Base-by-base conservation (phyloP, 2,888 invertebrate genomes). In the Drosophila formosana region DNA sequence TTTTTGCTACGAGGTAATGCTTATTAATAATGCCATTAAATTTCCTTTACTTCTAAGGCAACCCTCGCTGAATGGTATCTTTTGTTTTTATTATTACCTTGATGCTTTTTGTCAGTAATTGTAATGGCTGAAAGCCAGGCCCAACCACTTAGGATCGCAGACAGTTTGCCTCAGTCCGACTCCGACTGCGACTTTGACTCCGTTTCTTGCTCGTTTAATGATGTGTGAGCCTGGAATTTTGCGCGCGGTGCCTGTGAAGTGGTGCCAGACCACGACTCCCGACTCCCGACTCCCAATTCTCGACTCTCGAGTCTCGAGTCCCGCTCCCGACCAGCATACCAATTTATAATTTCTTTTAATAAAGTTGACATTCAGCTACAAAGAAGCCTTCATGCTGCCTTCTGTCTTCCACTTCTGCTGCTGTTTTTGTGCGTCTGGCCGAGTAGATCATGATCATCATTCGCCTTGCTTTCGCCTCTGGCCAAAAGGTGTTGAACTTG, bases 331-430 rank as follows among this genome's bases (percentile, higher is more conserved):
- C 86, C 81, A 86, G 84, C 88, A 87, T 87, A 86, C 88, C 86
- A 87, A 87, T 88, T 83, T 87, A 87, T 87, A 87, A 87, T 87
- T 87, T 87, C 88, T 75, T 87, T 87, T 88, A 87, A 87, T 87
- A 87, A 87, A 87, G 86, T 87, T 87, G 86, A 86, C 86, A 86
- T 88, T 86, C 86, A 75, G 77, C 64, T 43, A 41, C 41, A 23
- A 41, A 41, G 57, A 30, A 49, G 66, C 37, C 49, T 50, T 62
- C 53, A 5, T 4, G 28, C 28, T 46, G 23, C 8, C 8, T 30
- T 18, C 25, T 26, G 4, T 18, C 47, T 47, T 39, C 18, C 34
- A 41, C 13, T 41, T 18, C 13, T 41, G 39, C 25, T 9, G 34
- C 37, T 55, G 43, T 75, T 76, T 80, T 83, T 83, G 55, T 68